Conservation (phyloP, 2,888 invertebrate species). For the Calameuta idolon region DNA sequence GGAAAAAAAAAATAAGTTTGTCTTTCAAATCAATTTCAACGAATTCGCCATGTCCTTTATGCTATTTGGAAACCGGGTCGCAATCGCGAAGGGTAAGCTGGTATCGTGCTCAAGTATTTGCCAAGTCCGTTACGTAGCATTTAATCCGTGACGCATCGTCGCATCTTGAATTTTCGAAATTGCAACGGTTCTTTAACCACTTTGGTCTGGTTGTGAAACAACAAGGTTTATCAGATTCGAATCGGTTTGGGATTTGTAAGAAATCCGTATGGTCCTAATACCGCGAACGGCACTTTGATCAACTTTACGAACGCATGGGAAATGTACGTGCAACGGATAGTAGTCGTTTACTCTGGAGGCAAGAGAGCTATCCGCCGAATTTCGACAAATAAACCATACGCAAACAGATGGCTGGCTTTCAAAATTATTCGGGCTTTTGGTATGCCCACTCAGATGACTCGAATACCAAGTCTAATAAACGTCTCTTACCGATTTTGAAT, state of each 20-base stretch:
- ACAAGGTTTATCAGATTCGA: not conserved
- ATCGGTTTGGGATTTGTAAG: not conserved
- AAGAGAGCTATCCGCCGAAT: conserved; percentile 12
- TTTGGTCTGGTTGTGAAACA: not conserved
- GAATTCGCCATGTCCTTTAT: not conserved
- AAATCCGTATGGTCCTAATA: not conserved
- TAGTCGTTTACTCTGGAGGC: not conserved
- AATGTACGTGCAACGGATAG: not conserved
- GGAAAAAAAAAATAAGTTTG: not conserved
- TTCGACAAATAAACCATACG: conserved; percentile 20
- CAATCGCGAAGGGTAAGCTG: not conserved
- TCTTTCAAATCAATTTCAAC: not conserved
- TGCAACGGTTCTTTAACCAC: not conserved
- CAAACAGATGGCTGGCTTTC: not conserved
- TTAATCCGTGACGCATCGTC: not conserved
- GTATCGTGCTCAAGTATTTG: not conserved
- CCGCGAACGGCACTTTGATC: not conserved
- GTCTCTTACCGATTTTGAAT: not conserved
- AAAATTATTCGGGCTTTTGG: not conserved
- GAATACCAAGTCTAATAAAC: not conserved
- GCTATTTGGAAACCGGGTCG: not conserved
- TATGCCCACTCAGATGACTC: not conserved
- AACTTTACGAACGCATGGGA: not conserved
- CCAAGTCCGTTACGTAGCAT: not conserved
- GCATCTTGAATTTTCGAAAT: not conserved